phyloP scores from a whole-genome alignment of 2,113 vertebrate genomes.

The Bubalus kerabau region DNA sequence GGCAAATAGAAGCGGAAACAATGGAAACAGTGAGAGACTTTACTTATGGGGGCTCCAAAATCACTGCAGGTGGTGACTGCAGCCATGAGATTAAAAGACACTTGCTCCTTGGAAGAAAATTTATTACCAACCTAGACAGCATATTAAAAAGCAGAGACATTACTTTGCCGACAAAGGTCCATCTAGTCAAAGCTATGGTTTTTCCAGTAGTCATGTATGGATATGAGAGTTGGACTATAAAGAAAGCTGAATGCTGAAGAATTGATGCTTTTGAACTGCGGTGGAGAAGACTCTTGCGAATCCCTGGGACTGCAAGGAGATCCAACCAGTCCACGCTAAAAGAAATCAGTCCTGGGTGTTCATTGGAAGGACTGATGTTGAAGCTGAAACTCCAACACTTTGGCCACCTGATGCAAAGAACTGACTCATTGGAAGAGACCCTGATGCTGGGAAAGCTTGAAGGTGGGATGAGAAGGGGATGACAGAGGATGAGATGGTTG shows the following conservation, averaged over 20 bases:
- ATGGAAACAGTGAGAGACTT: not conserved
- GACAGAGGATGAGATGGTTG: not conserved
- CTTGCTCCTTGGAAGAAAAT: not conserved
- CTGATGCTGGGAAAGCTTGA: not conserved
- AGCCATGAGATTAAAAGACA: not conserved
- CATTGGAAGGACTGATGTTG: not conserved
- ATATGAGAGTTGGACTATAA: not conserved
- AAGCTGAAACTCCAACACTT: not conserved
- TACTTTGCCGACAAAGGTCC: not conserved
- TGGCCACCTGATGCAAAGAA: not conserved
- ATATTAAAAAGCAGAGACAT: not conserved
- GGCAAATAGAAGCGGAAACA: not conserved
- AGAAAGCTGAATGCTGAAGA: fast-evolving
- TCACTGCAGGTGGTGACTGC: not conserved
- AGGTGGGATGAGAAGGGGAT: fast-evolving
- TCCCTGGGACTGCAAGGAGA: not conserved
- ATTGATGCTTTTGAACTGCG: not conserved
- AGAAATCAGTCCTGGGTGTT: not conserved
- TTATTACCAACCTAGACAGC: not conserved
- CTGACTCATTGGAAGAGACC: not conserved
- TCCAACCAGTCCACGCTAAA: not conserved
- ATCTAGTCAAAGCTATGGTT: not conserved
- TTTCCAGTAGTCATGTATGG: not conserved
- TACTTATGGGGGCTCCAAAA: not conserved
- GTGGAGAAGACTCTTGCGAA: not conserved